phyloP scores from a whole-genome alignment of 2,888 invertebrate genomes.

The Arge pagana region DNA sequence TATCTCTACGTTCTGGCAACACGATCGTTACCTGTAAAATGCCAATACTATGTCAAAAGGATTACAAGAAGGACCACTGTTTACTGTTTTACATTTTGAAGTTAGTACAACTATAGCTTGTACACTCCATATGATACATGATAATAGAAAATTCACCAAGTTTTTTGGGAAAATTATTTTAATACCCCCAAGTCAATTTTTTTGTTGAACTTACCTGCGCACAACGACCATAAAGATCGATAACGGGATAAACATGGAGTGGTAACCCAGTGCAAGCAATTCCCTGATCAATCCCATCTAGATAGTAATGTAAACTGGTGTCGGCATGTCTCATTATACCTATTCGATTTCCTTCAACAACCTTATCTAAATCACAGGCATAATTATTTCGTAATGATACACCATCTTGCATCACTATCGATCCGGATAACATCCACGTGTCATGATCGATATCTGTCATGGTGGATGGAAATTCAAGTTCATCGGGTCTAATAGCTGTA shows the following conservation, averaged over 20 bases:
- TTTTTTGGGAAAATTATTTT: not conserved
- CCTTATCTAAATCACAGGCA: slow-evolving; percentile 80
- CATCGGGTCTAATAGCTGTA: slow-evolving; percentile 87
- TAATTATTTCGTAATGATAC: slow-evolving; percentile 84
- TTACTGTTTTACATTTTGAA: not conserved
- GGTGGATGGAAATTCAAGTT: slow-evolving; percentile 84
- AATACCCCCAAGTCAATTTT: slow-evolving; percentile 40
- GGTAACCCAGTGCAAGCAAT: slow-evolving; percentile 80
- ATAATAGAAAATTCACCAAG: not conserved
- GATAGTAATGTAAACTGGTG: slow-evolving; percentile 81
- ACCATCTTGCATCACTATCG: slow-evolving; percentile 90
- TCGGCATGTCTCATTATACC: slow-evolving; percentile 89
- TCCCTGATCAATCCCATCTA: slow-evolving; percentile 87
- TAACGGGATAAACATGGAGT: slow-evolving; percentile 86
- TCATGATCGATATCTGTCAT: slow-evolving; percentile 91
- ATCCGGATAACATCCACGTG: slow-evolving; percentile 91
- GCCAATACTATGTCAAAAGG: no score
- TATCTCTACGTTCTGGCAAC: slow-evolving; percentile 53
- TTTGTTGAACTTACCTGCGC: slow-evolving; percentile 87
- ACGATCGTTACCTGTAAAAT: slow-evolving; percentile 52
- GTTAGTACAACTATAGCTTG: not conserved
- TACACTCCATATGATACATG: not conserved
- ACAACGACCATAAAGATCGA: slow-evolving; percentile 93
- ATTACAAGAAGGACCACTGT: not conserved
- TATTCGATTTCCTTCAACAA: slow-evolving; percentile 77